Evolutionary conservation across 1,140 invertebrate species (phyloP).

Genomic region (Drosophila nasuta): DNA sequence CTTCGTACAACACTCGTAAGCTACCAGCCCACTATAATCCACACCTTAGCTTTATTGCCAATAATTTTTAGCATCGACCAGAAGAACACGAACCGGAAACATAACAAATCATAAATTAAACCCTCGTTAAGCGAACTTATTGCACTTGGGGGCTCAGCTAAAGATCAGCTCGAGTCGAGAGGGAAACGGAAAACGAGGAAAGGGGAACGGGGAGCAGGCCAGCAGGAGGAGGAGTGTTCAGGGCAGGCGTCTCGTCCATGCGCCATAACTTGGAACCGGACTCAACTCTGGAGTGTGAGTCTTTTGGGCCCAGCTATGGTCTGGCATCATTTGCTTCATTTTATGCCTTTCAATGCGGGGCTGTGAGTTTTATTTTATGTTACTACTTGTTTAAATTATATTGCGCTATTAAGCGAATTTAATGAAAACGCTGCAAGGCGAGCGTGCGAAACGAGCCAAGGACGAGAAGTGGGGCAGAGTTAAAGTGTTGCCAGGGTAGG

Average conservation of each 20-base stretch:
- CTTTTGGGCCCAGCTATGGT: slow-evolving; percentile 25
- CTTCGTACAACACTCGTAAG: slow-evolving; percentile 8
- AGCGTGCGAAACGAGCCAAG: slow-evolving; percentile 20
- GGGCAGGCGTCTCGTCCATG: slow-evolving; percentile 65
- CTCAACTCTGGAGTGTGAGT: slow-evolving; percentile 20
- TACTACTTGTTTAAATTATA: slow-evolving; percentile 84
- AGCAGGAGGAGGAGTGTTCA: too few relatives aligned
- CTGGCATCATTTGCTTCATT: slow-evolving; percentile 74
- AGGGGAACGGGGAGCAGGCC: neutral
- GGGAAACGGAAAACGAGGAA: neutral
- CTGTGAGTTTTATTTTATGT: slow-evolving; percentile 83
- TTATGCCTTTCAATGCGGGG: slow-evolving; percentile 76
- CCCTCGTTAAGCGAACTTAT: slow-evolving; percentile 84
- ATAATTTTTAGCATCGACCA: slow-evolving; percentile 72
- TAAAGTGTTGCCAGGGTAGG: slow-evolving; percentile 43
- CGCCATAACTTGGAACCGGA: slow-evolving; percentile 63
- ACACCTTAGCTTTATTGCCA: slow-evolving; percentile 81
- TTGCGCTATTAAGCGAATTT: slow-evolving; percentile 84
- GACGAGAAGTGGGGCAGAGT: neutral
- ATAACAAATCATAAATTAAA: slow-evolving; percentile 85
- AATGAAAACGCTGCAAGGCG: slow-evolving; percentile 82
- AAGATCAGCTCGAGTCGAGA: neutral
- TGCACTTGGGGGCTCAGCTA: slow-evolving; percentile 59
- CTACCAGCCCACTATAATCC: slow-evolving; percentile 76
- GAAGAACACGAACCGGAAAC: slow-evolving; percentile 82